Conservation (phyloP, 2,113 vertebrate genomes). For the Clupea harengus region DNA sequence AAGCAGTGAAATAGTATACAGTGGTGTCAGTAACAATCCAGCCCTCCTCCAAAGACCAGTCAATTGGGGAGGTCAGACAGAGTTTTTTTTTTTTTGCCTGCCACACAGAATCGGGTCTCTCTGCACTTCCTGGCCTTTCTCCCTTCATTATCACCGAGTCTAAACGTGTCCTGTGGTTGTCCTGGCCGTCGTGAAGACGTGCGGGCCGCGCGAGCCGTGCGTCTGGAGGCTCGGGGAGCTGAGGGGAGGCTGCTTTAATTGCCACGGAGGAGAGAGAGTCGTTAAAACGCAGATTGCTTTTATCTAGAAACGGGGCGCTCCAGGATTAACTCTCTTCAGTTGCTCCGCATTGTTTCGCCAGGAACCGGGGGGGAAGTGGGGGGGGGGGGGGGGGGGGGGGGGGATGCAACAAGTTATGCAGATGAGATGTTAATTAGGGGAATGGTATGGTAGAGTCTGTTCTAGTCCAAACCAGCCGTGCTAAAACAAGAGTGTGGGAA, state of each 20-base stretch:
- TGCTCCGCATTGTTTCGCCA: conserved; percentile 85
- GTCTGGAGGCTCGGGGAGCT: conserved; percentile 8
- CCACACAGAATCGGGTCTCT: neutral
- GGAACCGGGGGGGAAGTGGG: conserved; percentile 35
- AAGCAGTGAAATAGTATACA: neutral
- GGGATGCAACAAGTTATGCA: conserved; percentile 94
- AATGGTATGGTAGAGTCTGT: conserved; percentile 87
- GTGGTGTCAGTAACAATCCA: neutral
- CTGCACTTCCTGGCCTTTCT: neutral
- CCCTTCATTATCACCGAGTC: neutral
- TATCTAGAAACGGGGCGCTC: conserved; percentile 62
- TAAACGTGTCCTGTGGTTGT: neutral
- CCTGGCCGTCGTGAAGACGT: neutral
- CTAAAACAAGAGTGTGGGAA: conserved; percentile 95
- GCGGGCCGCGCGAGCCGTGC: neutral
- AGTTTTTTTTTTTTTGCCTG: conserved; percentile 1
- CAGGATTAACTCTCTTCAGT: conserved; percentile 87
- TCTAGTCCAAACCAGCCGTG: conserved; percentile 86
- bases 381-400: conserved; percentile 20
- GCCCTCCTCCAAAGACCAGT: neutral
- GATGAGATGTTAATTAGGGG: conserved; percentile 97
- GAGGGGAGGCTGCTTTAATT: conserved; percentile 56
- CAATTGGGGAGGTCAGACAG: neutral
- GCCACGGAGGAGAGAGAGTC: conserved; percentile 52
- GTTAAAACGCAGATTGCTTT: conserved; percentile 62